These are phyloP conservation scores for Mungos mungo DNA, from an alignment of 2,113 vertebrate genomes.

Conservation along the genomic window DNA sequence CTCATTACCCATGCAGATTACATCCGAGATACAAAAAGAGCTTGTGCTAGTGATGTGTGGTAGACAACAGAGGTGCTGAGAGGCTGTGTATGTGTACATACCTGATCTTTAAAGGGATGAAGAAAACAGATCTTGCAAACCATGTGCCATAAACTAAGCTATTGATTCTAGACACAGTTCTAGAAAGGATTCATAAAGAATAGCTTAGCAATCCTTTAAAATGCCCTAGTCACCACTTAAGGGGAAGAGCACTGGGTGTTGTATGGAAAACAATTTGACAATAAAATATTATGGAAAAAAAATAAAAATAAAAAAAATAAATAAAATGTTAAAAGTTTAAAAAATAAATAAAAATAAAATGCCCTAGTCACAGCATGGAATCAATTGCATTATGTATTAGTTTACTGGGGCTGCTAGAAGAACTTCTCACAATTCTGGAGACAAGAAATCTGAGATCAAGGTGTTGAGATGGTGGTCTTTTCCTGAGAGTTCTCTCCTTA, in stretches of 20 bases:
- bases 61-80: neutral
- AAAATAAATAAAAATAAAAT: too few relatives aligned
- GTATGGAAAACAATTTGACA: too few relatives aligned
- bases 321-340: too few relatives aligned
- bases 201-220: neutral
- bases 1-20: conserved; percentile 38
- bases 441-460: neutral
- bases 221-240: neutral
- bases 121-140: neutral
- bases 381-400: neutral
- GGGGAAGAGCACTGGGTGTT: too few relatives aligned
- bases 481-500: neutral
- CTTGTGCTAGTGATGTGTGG: neutral
- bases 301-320: too few relatives aligned
- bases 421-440: neutral
- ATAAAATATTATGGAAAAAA: too few relatives aligned
- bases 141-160: neutral
- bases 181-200: conserved; percentile 12
- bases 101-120: neutral
- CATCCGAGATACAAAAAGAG: conserved; percentile 1
- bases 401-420: neutral
- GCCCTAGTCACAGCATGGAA: neutral
- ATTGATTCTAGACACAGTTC: neutral
- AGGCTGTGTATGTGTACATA: neutral
- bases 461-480: neutral